Evolutionary conservation across 1,140 invertebrate species (phyloP), one percentile per base, ranked within the genome.

Genomic region (Pemphigus obesinymphae): DNA sequence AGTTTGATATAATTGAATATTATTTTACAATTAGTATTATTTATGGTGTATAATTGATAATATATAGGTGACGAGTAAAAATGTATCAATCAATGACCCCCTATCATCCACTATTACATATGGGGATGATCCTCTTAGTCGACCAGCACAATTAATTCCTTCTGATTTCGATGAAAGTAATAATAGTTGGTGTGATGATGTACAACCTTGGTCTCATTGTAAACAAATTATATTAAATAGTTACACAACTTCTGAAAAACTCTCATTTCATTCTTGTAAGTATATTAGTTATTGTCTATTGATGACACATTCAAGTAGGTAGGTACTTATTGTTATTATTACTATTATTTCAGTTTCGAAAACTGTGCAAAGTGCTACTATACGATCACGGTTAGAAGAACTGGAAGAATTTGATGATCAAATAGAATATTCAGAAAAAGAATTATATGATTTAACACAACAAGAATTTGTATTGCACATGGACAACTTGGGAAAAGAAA

Each of bases 361-460:
- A 50, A 95, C 93, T 88, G 90, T 92, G 45, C 92, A 93, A 85
- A 92, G 91, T 58, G 89, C 87, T 73, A 90, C 94, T n/a, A 92
- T 97, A 0, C 94, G 94, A 87, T 94, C 93, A 86, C 91, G 96
- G 63, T 87, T 98, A 75, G 96, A 98, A 87, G 96, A 98, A 87
- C 87, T 98, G 66, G 96, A 98, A 90, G 94, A 97, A 85, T 95
- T 97, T 89, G 96, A 98, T 86, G 96, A 97, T 88, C 92, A 93
- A 11, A 92, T 93, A 31, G 83, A 83, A 20, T 73, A 81, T 55
- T 72, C 66, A 81, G 90, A 96, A 50, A 91, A 93, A 85, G 95
- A 96, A 88, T 93, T 95, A 88, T 92, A 96, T 87, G 93, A 96
- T 85, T 89, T 98, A 48, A 93, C 93, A 7, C 96, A 98, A 86